phyloP scores from a whole-genome alignment of 2,113 vertebrate genomes.

The Aspiorhynchus laticeps region DNA sequence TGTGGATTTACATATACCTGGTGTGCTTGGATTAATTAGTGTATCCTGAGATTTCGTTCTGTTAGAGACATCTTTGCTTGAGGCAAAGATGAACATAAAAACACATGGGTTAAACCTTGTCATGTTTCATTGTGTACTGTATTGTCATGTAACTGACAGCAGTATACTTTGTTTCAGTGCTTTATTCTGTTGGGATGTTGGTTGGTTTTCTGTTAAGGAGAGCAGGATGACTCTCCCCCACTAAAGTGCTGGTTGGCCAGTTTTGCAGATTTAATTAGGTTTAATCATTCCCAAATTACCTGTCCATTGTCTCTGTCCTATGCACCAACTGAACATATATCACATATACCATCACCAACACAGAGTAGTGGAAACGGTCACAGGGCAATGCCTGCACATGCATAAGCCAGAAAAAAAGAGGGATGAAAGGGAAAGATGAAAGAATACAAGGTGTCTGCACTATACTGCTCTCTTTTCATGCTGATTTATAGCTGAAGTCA shows the following conservation, averaged over 20 bases:
- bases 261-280: slow-evolving; percentile 31
- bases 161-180: background rate
- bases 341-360: slow-evolving; percentile 12
- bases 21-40: background rate
- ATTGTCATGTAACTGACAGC: background rate
- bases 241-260: background rate
- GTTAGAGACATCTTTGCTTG: background rate
- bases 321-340: slow-evolving; percentile 34
- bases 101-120: background rate
- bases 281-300: slow-evolving; percentile 31
- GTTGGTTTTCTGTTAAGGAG: background rate
- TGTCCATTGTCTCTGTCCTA: background rate
- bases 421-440: background rate
- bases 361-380: background rate
- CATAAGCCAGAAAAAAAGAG: background rate
- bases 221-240: background rate
- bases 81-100: slow-evolving; percentile 1
- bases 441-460: background rate
- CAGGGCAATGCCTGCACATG: background rate
- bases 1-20: background rate
- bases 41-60: background rate
- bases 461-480: background rate
- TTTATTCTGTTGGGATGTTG: background rate
- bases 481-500: background rate
- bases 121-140: slow-evolving; percentile 22